phyloP scores from a whole-genome alignment of 2,888 invertebrate species.

The Gastracanthus pulcherrimus region DNA sequence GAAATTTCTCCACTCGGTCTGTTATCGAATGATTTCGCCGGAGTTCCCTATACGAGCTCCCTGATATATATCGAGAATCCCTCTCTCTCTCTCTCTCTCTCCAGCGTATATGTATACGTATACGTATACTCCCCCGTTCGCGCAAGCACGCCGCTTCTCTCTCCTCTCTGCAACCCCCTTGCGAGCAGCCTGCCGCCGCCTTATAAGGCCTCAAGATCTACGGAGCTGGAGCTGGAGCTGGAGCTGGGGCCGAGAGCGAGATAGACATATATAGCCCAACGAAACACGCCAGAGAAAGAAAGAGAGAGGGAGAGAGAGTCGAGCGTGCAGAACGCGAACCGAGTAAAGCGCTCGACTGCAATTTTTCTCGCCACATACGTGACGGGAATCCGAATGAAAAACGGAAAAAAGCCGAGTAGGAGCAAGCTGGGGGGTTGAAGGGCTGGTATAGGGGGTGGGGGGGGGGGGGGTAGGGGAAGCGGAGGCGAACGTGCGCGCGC shows the following conservation, averaged over 20 bases:
- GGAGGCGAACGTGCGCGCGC: conserved; percentile 40
- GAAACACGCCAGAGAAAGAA: conserved; percentile 44
- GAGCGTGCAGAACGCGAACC: conserved; percentile 77
- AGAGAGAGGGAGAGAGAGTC: conserved; percentile 56
- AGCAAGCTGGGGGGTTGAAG: neutral
- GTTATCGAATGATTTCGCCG: conserved; percentile 51
- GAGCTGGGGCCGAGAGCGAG: conserved; percentile 61
- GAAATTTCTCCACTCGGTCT: conserved; percentile 50
- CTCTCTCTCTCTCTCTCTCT: no score
- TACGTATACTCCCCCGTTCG: conserved; percentile 34
- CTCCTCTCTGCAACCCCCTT: conserved; percentile 56
- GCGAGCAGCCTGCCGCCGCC: conserved; percentile 48
- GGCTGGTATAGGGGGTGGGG: conserved; percentile 38
- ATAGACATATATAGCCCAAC: conserved; percentile 31
- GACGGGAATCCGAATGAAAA: conserved; percentile 75
- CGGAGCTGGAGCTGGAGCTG: no score
- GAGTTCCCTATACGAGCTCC: conserved; percentile 15
- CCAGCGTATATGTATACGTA: no score
- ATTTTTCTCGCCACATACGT: conserved; percentile 78
- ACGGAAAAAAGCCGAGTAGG: conserved; percentile 46
- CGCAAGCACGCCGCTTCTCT: conserved; percentile 58
- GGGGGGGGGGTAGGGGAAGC: neutral
- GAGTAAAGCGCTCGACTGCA: conserved; percentile 77
- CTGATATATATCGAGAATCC: conserved; percentile 23
- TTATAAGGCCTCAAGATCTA: conserved; percentile 59